Evolutionary conservation across 2,888 invertebrate genomes (phyloP), one percentile per base, ranked within the genome.

Genomic region (Drosophila tanythrix): DNA sequence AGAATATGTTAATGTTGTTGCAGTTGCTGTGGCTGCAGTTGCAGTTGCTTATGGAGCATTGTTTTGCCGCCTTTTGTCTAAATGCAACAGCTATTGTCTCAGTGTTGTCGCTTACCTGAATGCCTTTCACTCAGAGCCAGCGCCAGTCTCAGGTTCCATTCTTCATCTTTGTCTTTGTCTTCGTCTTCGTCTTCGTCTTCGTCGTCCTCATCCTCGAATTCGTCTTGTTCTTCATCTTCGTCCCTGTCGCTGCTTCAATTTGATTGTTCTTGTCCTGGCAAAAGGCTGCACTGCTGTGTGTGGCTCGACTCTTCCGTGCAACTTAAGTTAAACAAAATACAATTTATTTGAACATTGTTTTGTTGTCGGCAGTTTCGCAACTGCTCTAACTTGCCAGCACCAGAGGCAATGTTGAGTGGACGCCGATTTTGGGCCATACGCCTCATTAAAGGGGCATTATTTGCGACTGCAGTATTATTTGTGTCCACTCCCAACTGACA

Each of bases 321-420:
- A 73, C 83, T 82, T 70, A 82, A 81, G 83, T 79, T 76, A 81
- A 82, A 81, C 76, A 82, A 81, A 81, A 82, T 79, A 82, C 80
- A 81, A 81, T 82, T 81, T 81, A 81, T 81, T 81, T 81, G 80
- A 79, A 73, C 80, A 81, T 81, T 82, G 80, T 81, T 81, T 81
- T 82, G 80, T 80, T 80, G 83, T 82, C 79, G 83, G 73, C 80
- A 76, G 79, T 82, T 70, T 52, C 60, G 66, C 69, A 63, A 73
- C 68, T 40, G 57, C 40, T 40, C 27, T 10, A 52, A 52, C 21
- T 57, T 29, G 36, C 55, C 52, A 52, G 31, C 35, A 46, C 25
- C 46, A 46, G 46, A 27, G 46, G 46, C 21, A 1, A 5, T 25
- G 53, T 57, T 40, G 21, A 57, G 57, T 57, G 57, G 31, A 43